phyloP scores from a whole-genome alignment of 64 coral and sea anemone genomes.

The Stylophora pistillata region DNA sequence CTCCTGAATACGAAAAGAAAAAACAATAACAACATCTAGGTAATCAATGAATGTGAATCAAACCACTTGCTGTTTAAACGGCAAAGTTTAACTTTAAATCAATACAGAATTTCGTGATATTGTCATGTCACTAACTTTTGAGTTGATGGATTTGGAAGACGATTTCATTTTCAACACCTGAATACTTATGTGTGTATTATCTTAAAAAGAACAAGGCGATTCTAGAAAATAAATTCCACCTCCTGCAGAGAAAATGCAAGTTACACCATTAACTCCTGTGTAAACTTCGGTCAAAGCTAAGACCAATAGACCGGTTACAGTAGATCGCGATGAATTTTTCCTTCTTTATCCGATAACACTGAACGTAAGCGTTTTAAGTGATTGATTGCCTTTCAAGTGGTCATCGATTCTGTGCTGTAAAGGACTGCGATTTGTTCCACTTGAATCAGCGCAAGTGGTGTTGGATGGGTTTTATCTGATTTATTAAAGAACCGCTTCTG shows the following conservation, averaged over 20 bases:
- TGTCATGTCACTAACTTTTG: not conserved
- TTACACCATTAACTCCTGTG: not conserved
- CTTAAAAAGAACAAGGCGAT: not conserved
- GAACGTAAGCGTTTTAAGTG: not conserved
- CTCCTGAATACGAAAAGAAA: not conserved
- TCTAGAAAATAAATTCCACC: not conserved
- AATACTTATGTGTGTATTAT: not conserved
- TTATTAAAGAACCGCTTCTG: no score
- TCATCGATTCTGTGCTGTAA: not conserved
- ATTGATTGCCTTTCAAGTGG: not conserved
- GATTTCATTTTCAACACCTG: not conserved
- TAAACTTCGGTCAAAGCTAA: conserved; percentile 1
- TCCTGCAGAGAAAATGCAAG: conserved; percentile 3
- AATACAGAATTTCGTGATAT: no score
- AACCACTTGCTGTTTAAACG: not conserved
- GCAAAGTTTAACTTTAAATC: not conserved
- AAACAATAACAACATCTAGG: not conserved
- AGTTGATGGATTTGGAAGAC: not conserved
- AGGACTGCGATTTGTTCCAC: no score
- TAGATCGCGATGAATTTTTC: not conserved
- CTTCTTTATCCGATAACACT: not conserved
- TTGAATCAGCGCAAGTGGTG: no score
- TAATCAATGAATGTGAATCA: conserved; percentile 9
- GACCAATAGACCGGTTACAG: not conserved
- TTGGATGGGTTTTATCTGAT: no score